Evolutionary conservation across 92 coral and sea anemone species (phyloP).

Genomic region (Porites rus): DNA sequence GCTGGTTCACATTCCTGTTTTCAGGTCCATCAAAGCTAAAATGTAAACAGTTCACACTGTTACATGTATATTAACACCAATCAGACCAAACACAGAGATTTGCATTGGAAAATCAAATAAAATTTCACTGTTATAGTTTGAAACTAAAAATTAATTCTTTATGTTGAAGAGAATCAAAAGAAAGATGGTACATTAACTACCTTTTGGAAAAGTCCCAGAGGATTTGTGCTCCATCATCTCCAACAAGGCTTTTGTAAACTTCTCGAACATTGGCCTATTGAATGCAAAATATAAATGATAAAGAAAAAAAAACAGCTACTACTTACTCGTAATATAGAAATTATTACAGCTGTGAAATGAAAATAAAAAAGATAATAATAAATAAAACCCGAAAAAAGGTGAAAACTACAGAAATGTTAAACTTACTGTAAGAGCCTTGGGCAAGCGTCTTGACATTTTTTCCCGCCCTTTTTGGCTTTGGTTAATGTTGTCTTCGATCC

Average conservation of each 20-base stretch:
- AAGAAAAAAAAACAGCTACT: not conserved
- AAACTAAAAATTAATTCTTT: not conserved
- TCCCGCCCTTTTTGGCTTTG: not conserved
- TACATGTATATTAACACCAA: not conserved
- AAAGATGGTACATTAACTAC: not conserved
- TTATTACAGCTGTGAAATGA: too few relatives aligned
- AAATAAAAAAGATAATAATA: too few relatives aligned
- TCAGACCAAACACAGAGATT: not conserved
- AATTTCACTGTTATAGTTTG: not conserved
- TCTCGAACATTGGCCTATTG: conserved; percentile 13
- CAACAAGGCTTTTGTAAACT: conserved; percentile 18
- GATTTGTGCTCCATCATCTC: conserved; percentile 1
- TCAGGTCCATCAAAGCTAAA: conserved; percentile 30
- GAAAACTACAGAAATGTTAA: not conserved
- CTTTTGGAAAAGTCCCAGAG: conserved; percentile 26
- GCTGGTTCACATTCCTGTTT: conserved; percentile 16
- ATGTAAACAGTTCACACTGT: not conserved
- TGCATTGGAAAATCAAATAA: not conserved
- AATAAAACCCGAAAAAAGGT: not conserved
- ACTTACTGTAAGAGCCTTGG: conserved; percentile 28
- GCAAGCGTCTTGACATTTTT: conserved; percentile 12
- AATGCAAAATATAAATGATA: not conserved
- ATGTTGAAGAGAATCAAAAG: not conserved
- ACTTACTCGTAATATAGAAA: too few relatives aligned
- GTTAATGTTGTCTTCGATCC: not conserved